These are phyloP conservation scores for Cephalopachus bancanus DNA, from an alignment of 2,797 vertebrate genomes.

Conservation along the genomic window DNA sequence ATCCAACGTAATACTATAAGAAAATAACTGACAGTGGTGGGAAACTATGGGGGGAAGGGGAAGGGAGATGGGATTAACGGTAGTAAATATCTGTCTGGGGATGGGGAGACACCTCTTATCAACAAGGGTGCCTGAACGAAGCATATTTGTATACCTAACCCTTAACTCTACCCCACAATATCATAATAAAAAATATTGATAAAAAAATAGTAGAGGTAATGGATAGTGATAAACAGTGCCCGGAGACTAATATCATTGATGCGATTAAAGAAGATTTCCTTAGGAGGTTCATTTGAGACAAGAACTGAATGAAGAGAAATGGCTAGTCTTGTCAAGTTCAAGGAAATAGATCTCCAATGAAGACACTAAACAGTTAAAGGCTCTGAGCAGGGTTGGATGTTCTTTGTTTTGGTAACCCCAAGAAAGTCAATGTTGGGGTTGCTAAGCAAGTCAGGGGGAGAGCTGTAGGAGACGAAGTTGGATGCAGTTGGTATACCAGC, in stretches of 20 bases:
- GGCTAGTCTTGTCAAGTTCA: not conserved
- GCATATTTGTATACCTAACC: no score
- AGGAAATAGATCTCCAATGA: not conserved
- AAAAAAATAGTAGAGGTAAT: not conserved
- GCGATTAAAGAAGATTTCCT: not conserved
- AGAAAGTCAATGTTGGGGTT: not conserved
- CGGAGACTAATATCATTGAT: not conserved
- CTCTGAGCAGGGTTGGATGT: not conserved
- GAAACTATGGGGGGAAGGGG: no score
- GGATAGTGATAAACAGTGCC: not conserved
- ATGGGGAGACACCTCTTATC: no score
- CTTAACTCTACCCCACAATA: no score
- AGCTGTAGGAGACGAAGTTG: not conserved
- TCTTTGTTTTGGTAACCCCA: not conserved
- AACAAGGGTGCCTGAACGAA: no score
- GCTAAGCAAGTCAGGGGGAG: not conserved
- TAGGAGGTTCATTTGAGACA: not conserved
- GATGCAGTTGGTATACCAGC: not conserved
- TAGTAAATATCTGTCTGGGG: no score
- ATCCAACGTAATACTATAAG: no score
- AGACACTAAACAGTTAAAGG: not conserved
- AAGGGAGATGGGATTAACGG: no score
- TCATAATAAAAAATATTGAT: no score
- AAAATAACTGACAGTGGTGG: no score
- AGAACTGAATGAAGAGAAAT: slow-evolving; percentile 11